phyloP scores from a whole-genome alignment of 1,140 invertebrate species.

The Caenorhabditis brenneri region DNA sequence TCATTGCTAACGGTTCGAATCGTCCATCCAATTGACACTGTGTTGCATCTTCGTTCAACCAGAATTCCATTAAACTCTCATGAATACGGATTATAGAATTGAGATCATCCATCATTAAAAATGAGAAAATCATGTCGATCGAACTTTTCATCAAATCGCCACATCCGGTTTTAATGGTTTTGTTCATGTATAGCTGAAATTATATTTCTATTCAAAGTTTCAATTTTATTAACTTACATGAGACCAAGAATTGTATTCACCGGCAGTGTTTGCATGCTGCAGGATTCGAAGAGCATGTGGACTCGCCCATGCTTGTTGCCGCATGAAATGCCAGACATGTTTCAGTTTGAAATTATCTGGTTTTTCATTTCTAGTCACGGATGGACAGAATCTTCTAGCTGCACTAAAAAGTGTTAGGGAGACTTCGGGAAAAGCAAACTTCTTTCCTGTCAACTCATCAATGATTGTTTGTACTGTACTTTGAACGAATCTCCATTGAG shows the following conservation, averaged over 20 bases:
- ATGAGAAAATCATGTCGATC: not conserved
- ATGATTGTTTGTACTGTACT: not conserved
- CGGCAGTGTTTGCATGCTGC: not conserved
- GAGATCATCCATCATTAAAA: not conserved
- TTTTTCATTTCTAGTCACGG: not conserved
- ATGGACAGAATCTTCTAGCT: slow-evolving; percentile 14
- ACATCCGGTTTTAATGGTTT: not conserved
- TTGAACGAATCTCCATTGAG: not conserved
- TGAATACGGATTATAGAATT: not conserved
- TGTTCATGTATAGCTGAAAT: not conserved
- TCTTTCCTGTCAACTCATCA: not conserved
- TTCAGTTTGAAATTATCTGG: not conserved
- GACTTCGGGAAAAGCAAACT: not conserved
- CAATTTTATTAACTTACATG: not conserved
- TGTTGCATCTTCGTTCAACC: not conserved
- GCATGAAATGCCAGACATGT: not conserved
- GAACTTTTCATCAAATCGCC: not conserved
- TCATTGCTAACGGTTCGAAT: not conserved
- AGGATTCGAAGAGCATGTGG: not conserved
- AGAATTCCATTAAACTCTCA: not conserved
- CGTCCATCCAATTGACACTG: not conserved
- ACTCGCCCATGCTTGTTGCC: not conserved
- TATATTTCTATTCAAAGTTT: not conserved
- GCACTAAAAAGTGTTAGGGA: not conserved
- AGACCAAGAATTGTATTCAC: not conserved